Percentiles rank a stretch among this genome's conserved stretches.
phyloP scores from a whole-genome alignment of 1,140 invertebrate genomes.

The Gonatopus flavifemur region DNA sequence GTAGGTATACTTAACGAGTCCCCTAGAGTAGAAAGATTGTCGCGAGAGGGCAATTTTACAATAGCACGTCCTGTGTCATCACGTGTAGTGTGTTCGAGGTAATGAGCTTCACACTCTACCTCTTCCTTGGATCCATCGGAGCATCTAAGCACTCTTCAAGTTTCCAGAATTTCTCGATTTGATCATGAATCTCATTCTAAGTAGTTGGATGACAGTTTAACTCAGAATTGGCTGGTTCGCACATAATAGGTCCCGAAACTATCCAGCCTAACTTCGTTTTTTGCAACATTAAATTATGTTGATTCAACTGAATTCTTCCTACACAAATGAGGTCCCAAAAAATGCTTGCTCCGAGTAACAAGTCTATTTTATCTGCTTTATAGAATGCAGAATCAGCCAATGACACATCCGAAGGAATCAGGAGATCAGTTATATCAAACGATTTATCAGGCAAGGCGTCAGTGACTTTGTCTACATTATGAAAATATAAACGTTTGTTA shows the following conservation, averaged over 20 bases:
- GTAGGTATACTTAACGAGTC: conserved; percentile 16
- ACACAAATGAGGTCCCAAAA: conserved; percentile 26
- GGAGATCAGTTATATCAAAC: conserved; percentile 3
- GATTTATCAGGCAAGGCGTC: conserved; percentile 10
- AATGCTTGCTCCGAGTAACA: no score
- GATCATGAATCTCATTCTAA: background rate
- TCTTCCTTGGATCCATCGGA: conserved; percentile 1
- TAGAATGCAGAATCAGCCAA: conserved; percentile 36
- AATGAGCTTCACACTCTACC: no score
- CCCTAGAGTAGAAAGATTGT: conserved; percentile 14
- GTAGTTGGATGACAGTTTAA: background rate
- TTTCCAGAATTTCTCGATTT: conserved; percentile 30
- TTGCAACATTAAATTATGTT: no score
- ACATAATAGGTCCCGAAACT: conserved; percentile 6
- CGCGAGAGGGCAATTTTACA: conserved; percentile 22
- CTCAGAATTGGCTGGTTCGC: background rate
- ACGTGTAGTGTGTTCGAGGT: conserved; percentile 9
- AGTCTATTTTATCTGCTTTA: conserved; percentile 16
- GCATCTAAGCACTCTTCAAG: conserved; percentile 16
- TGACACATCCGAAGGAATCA: conserved; percentile 9
- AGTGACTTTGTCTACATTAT: no score
- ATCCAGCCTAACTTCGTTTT: conserved; percentile 41
- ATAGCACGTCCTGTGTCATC: conserved; percentile 19
- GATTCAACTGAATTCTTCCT: conserved; percentile 29
- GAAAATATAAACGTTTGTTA: conserved; percentile 4